Evolutionary conservation across 1,140 invertebrate genomes (phyloP).

Genomic region (Lutraria rhynchaena): DNA sequence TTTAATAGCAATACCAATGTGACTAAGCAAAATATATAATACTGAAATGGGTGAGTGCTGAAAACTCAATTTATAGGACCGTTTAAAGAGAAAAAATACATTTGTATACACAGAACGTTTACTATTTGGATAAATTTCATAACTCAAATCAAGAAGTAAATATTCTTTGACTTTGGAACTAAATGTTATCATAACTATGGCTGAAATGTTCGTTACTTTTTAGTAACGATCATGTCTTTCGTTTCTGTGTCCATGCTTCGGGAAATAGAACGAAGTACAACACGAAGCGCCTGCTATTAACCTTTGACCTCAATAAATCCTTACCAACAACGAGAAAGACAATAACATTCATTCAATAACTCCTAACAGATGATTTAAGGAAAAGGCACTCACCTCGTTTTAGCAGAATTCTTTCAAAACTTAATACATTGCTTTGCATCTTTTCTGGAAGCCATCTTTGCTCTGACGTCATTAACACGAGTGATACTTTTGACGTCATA

Average conservation of each 20-base stretch:
- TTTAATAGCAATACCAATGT: background rate
- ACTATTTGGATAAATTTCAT: no score
- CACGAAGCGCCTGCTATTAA: background rate
- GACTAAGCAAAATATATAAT: background rate
- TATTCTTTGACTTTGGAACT: no score
- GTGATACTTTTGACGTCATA: slow-evolving; percentile 1
- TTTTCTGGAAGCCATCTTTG: no score
- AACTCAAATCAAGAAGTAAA: background rate
- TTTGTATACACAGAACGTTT: no score
- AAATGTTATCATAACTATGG: no score
- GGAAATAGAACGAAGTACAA: background rate
- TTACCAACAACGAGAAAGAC: background rate
- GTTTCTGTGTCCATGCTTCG: background rate
- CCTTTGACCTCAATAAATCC: background rate
- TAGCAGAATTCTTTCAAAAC: background rate
- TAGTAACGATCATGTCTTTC: slow-evolving; percentile 6
- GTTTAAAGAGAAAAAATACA: background rate
- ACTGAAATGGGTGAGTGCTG: no score
- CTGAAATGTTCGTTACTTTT: slow-evolving; percentile 23
- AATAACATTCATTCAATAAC: no score
- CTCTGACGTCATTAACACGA: background rate
- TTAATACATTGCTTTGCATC: background rate
- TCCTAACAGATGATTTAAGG: background rate
- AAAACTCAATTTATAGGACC: background rate
- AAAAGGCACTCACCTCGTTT: background rate